Conservation (phyloP, 2,888 invertebrate genomes). For the Octodonta nipae region DNA sequence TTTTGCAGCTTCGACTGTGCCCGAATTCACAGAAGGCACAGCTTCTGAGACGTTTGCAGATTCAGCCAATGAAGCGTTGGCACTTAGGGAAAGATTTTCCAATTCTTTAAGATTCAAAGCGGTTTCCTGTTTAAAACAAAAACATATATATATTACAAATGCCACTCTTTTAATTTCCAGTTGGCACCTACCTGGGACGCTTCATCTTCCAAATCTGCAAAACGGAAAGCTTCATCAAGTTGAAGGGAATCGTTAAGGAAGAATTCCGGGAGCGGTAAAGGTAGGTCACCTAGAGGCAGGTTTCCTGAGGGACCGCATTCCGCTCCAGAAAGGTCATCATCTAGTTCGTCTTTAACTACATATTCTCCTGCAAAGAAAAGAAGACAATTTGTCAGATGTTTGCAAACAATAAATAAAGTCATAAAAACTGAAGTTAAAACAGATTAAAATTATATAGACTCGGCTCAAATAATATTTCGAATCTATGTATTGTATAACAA, state of each 20-base stretch:
- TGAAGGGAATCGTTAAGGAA: conserved; percentile 34
- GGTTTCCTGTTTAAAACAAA: too few species aligned
- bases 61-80: conserved; percentile 10
- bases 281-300: conserved; percentile 42
- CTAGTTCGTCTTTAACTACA: conserved; percentile 38
- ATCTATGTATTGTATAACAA: too few species aligned
- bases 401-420: too few species aligned
- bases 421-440: too few species aligned
- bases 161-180: too few species aligned
- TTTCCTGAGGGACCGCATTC: conserved; percentile 39
- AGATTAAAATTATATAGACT: too few species aligned
- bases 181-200: conserved; percentile 37
- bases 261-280: conserved; percentile 44
- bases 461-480: too few species aligned
- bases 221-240: conserved; percentile 54
- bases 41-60: conserved; percentile 6
- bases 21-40: conserved; percentile 4
- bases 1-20: conserved; percentile 8
- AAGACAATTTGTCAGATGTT: too few species aligned
- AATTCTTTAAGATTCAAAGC: conserved; percentile 26
- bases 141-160: too few species aligned
- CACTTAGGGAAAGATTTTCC: conserved; percentile 22
- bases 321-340: conserved; percentile 25
- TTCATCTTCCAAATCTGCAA: conserved; percentile 58
- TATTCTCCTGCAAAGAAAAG: conserved; percentile 42